A percentile compares a stretch with the other conserved stretches of the same genome.
phyloP scores from a whole-genome alignment of 2,888 invertebrate species.

The Cosmia trapezina region DNA sequence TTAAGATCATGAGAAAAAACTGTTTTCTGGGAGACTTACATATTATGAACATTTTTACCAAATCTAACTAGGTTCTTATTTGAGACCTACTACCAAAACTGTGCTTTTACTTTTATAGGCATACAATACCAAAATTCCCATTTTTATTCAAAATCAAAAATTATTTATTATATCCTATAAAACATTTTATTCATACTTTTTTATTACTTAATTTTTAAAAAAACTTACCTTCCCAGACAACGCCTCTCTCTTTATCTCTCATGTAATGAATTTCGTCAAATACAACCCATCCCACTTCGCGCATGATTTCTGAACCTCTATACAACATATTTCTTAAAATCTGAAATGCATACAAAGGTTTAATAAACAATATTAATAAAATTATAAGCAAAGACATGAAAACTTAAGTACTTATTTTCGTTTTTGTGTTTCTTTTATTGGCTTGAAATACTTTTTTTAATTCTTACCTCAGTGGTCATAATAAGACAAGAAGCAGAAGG shows the following conservation, averaged over 20 bases:
- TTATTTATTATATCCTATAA: too few species aligned
- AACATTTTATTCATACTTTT: too few species aligned
- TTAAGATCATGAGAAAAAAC: not conserved
- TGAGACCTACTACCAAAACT: not conserved
- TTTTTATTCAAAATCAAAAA: too few species aligned
- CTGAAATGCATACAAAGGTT: constrained; percentile 81
- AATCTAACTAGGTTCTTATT: not conserved
- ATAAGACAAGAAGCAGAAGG: constrained; percentile 99
- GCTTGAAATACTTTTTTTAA: not conserved
- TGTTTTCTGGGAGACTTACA: not conserved
- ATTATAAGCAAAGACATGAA: not conserved
- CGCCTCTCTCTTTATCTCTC: constrained; percentile 99
- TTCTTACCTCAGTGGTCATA: constrained; percentile 99
- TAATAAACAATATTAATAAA: not conserved
- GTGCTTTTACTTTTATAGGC: too few species aligned
- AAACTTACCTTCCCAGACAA: constrained; percentile 97
- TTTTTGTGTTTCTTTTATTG: not conserved
- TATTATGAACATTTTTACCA: not conserved
- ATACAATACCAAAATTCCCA: too few species aligned
- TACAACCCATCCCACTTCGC: constrained; percentile 99
- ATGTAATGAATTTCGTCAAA: constrained; percentile 99
- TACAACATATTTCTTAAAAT: constrained; percentile 99
- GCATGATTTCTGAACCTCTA: constrained; percentile 99
- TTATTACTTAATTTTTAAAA: not conserved
- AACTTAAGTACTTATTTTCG: not conserved